These are phyloP conservation scores for Laothoe populi DNA, from an alignment of 2,888 invertebrate genomes.

Conservation along the genomic window DNA sequence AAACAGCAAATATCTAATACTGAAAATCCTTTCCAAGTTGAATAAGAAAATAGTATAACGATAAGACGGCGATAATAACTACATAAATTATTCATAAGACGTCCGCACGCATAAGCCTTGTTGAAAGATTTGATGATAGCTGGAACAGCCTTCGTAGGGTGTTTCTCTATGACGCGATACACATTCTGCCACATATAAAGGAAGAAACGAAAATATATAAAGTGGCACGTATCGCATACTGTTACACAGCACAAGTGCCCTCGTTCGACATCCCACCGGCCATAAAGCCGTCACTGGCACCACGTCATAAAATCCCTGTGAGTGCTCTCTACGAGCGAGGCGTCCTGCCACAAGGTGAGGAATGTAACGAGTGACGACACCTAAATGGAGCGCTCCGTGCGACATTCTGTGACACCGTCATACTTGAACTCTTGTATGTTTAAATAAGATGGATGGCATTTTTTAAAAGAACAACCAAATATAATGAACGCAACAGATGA, in stretches of 20 bases:
- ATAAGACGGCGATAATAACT: slow-evolving; percentile 59
- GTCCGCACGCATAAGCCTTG: slow-evolving; percentile 53
- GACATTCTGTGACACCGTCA: slow-evolving; percentile 1
- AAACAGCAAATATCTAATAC: slow-evolving; percentile 12
- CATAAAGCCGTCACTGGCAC: slow-evolving; percentile 71
- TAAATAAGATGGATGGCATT: neutral
- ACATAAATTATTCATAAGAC: slow-evolving; percentile 71
- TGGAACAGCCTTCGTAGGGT: slow-evolving; percentile 50
- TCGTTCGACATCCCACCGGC: slow-evolving; percentile 58
- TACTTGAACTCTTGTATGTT: neutral
- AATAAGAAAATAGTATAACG: slow-evolving; percentile 53
- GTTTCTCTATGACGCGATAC: slow-evolving; percentile 8
- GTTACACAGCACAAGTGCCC: slow-evolving; percentile 62
- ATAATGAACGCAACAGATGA: too few relatives aligned
- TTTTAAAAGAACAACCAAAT: too few relatives aligned
- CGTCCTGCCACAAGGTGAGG: slow-evolving; percentile 41
- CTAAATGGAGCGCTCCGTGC: slow-evolving; percentile 14
- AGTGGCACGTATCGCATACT: slow-evolving; percentile 52
- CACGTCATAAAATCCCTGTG: slow-evolving; percentile 68
- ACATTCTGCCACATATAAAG: neutral
- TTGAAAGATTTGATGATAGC: slow-evolving; percentile 63
- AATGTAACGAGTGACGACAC: slow-evolving; percentile 38
- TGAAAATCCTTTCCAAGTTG: slow-evolving; percentile 45
- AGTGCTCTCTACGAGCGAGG: slow-evolving; percentile 57
- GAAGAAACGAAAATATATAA: slow-evolving; percentile 23